phyloP scores from a whole-genome alignment of 2,113 vertebrate species.

The Atherinomorus stipes region DNA sequence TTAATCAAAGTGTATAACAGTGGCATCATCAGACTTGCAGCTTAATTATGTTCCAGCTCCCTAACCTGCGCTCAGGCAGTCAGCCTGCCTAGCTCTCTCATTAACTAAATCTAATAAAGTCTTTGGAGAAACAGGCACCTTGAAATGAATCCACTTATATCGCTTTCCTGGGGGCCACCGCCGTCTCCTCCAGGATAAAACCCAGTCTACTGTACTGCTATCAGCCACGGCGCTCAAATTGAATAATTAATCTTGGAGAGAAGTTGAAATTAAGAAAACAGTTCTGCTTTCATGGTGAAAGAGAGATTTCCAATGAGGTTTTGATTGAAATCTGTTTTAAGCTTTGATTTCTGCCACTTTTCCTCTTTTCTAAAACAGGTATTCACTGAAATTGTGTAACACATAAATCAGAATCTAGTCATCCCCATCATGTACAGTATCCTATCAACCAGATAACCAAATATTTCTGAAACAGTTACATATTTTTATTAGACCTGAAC shows the following conservation, averaged over 20 bases:
- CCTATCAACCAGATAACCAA: no score
- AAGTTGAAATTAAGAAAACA: constrained; percentile 58
- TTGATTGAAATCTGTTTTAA: neutral
- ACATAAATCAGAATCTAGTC: no score
- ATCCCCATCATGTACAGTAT: no score
- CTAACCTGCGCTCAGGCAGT: constrained; percentile 75
- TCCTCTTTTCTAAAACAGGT: neutral
- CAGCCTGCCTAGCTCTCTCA: constrained; percentile 74
- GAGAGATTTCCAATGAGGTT: constrained; percentile 5
- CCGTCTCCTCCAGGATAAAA: constrained; percentile 66
- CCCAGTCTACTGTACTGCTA: constrained; percentile 62
- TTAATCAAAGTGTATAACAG: constrained; percentile 82
- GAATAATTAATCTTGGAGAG: constrained; percentile 74
- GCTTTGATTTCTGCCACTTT: neutral
- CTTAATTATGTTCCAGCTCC: constrained; percentile 83
- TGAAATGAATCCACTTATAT: constrained; percentile 81
- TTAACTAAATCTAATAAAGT: constrained; percentile 83
- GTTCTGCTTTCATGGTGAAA: constrained; percentile 9
- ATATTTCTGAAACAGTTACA: no score
- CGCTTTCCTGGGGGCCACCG: constrained; percentile 68
- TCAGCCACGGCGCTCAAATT: constrained; percentile 59
- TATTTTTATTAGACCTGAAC: no score
- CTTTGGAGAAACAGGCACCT: constrained; percentile 78
- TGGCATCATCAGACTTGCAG: constrained; percentile 68
- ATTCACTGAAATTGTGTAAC: no score